Conservation (phyloP, 2,113 vertebrate species). For the Heliornis fulica region DNA sequence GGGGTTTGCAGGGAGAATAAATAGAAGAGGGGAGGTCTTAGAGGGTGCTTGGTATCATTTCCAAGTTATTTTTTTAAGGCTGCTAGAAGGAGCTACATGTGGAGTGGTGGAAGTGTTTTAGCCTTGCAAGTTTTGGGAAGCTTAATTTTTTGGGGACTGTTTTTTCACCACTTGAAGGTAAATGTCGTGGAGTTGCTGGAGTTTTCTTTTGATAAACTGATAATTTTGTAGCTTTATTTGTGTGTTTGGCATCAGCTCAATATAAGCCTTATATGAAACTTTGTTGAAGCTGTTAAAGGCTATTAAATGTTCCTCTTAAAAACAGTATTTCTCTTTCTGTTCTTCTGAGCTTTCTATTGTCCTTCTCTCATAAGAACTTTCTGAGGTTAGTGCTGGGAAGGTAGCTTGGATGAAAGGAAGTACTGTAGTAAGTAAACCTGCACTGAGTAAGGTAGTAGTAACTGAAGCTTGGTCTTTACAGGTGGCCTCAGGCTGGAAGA, state of each 20-base stretch:
- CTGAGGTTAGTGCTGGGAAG: background rate
- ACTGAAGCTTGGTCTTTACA: accelerated
- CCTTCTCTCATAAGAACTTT: too few species aligned
- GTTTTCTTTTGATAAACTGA: background rate
- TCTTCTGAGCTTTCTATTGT: too few species aligned
- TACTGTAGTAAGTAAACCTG: accelerated
- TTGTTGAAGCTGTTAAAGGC: too few species aligned
- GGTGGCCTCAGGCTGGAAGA: background rate
- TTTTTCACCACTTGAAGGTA: background rate
- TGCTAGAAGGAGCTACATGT: accelerated
- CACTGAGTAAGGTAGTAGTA: too few species aligned
- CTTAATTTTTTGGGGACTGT: background rate
- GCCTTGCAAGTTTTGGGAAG: background rate
- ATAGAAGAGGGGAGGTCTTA: accelerated
- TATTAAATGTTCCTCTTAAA: background rate
- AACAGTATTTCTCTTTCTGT: accelerated
- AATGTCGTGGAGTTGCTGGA: background rate
- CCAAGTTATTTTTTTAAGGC: accelerated
- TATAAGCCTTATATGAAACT: accelerated
- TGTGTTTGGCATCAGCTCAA: background rate
- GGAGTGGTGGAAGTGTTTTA: background rate
- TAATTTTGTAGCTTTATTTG: background rate
- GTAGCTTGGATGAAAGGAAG: background rate
- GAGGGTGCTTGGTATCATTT: accelerated
- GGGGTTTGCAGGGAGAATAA: accelerated